Percentiles rank a stretch among this genome's conserved stretches.
Evolutionary conservation across 35 echinoderm and acorn worm species (phyloP).

Genomic region (Strongylocentrotus purpuratus): DNA sequence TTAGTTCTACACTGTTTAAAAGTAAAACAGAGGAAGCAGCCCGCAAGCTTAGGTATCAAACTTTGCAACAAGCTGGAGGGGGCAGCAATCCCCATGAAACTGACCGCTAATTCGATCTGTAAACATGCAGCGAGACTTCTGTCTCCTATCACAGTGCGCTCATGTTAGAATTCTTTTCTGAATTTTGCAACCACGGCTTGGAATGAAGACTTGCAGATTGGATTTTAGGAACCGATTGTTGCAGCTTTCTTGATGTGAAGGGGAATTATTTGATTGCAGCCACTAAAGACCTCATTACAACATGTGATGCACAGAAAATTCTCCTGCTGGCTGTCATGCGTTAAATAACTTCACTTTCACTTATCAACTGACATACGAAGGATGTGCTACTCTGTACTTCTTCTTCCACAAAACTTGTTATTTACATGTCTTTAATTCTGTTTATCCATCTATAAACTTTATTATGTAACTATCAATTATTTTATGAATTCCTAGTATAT

Average conservation of each 20-base stretch:
- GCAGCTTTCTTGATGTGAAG: background rate
- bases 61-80: background rate
- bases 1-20: background rate
- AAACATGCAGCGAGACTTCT: constrained; percentile 24
- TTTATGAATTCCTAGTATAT: no score
- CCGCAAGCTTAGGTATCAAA: background rate
- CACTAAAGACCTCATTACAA: background rate
- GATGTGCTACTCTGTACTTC: no score
- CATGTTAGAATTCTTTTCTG: background rate
- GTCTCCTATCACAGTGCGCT: background rate
- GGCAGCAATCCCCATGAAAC: background rate
- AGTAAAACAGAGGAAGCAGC: background rate
- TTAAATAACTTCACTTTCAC: no score
- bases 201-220: background rate
- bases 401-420: no score
- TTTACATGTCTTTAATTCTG: no score
- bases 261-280: background rate
- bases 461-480: no score
- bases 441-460: no score
- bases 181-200: background rate
- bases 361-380: no score
- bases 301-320: background rate
- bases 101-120: constrained; percentile 36
- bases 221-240: background rate
- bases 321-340: no score